Conservation (phyloP, 1,140 invertebrate genomes). For the Lepidurus couesii region DNA sequence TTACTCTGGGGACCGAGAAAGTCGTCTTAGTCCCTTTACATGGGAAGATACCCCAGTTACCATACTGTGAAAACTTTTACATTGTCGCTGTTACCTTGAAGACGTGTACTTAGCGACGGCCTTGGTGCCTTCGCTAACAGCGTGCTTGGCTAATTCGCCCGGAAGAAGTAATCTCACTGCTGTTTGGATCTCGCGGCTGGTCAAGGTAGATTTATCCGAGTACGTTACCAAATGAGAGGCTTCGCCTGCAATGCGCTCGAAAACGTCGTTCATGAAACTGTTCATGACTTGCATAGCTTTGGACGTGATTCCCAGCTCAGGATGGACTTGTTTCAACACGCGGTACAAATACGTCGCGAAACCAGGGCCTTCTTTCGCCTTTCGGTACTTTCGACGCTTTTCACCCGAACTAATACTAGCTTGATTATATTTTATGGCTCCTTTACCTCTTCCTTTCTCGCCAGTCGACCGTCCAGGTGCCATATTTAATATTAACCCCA, state of each 20-base stretch:
- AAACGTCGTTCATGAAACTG: slow-evolving; percentile 47
- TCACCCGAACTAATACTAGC: background rate
- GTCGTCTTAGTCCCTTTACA: no score
- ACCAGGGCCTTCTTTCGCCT: slow-evolving; percentile 29
- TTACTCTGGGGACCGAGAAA: no score
- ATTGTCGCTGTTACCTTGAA: slow-evolving; percentile 32
- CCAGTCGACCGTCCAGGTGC: background rate
- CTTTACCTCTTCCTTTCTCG: background rate
- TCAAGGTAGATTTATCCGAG: slow-evolving; percentile 44
- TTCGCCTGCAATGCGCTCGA: slow-evolving; percentile 45
- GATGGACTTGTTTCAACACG: slow-evolving; percentile 48
- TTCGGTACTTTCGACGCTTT: slow-evolving; percentile 28
- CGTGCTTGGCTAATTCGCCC: slow-evolving; percentile 47
- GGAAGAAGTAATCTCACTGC: slow-evolving; percentile 45
- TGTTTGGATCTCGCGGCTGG: slow-evolving; percentile 46
- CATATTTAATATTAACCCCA: background rate
- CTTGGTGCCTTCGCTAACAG: slow-evolving; percentile 50
- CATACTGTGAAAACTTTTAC: no score
- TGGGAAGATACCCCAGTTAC: no score
- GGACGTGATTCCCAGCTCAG: slow-evolving; percentile 49
- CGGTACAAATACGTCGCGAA: slow-evolving; percentile 40
- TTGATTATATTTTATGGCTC: background rate
- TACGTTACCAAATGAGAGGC: slow-evolving; percentile 42
- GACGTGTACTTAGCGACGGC: slow-evolving; percentile 50
- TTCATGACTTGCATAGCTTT: slow-evolving; percentile 53